Conservation (phyloP, 2,888 invertebrate genomes). For the Aspidiotus rigidus region DNA sequence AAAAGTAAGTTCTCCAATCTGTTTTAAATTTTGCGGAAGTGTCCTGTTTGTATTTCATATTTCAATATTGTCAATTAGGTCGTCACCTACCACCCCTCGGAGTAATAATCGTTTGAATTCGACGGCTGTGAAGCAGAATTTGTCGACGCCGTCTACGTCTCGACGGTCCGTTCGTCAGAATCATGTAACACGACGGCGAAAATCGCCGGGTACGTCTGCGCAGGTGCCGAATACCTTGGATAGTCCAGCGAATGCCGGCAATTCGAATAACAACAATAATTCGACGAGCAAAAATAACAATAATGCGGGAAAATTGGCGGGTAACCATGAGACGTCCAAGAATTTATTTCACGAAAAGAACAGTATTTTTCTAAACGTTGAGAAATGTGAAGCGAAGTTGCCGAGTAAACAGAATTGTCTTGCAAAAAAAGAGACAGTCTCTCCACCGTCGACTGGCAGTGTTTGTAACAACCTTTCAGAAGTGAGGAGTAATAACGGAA, state of each 20-base stretch:
- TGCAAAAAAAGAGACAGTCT: conserved; percentile 24
- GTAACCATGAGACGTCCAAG: conserved; percentile 4
- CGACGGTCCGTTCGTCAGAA: conserved; percentile 29
- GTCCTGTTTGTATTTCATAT: background rate
- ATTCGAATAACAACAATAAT: conserved; percentile 21
- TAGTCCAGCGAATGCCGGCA: background rate
- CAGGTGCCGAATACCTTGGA: background rate
- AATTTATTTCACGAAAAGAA: conserved; percentile 22
- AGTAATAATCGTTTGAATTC: conserved; percentile 13
- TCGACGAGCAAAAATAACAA: conserved; percentile 26
- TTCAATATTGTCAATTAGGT: background rate
- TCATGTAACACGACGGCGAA: conserved; percentile 28
- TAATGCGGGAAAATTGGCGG: background rate
- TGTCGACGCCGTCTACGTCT: conserved; percentile 13
- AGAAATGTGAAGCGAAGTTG: conserved; percentile 24
- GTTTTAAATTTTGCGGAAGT: too few relatives aligned
- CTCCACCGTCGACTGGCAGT: conserved; percentile 5
- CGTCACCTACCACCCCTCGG: conserved; percentile 18
- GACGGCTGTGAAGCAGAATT: background rate
- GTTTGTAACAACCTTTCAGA: background rate
- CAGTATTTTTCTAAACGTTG: conserved; percentile 3
- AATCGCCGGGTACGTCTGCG: conserved; percentile 3
- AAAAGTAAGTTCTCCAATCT: too few relatives aligned
- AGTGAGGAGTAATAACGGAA: background rate
- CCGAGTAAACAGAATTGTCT: conserved; percentile 23